phyloP scores from a whole-genome alignment of 2,797 vertebrate species.

The Phataginus tetradactyla region DNA sequence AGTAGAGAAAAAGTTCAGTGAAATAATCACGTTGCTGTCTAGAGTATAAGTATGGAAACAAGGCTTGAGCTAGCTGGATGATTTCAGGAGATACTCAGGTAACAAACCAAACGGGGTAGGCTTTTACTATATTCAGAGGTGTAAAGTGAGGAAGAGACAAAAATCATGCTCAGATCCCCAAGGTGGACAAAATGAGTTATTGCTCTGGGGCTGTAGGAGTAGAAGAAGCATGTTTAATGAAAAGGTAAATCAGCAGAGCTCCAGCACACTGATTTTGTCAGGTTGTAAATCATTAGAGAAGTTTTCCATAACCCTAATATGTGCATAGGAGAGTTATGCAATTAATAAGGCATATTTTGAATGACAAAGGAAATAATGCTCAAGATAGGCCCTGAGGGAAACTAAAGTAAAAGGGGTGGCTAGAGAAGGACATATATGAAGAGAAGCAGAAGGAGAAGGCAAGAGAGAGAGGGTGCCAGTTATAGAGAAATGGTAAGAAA shows the following conservation, averaged over 20 bases:
- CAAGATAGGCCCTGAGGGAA: neutral
- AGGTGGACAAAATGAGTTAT: neutral
- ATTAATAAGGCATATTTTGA: neutral
- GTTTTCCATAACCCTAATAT: neutral
- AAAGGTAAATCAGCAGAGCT: neutral
- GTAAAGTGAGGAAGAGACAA: neutral
- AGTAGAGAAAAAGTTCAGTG: neutral
- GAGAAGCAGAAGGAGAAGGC: neutral
- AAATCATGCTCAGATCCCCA: neutral
- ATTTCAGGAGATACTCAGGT: neutral
- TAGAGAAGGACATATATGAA: neutral
- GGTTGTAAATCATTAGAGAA: neutral
- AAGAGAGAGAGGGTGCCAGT: neutral
- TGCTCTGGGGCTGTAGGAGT: neutral
- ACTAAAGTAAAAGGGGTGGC: neutral
- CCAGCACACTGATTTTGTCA: neutral
- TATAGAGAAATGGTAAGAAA: neutral
- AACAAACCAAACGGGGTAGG: neutral
- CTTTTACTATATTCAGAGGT: neutral
- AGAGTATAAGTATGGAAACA: neutral
- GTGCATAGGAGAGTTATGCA: neutral
- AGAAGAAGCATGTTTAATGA: neutral
- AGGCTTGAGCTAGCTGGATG: neutral
- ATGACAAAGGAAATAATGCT: neutral
- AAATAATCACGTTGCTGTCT: neutral